Evolutionary conservation across 1,140 invertebrate genomes (phyloP), one percentile per base, ranked within the genome.

Genomic region (Drosophila pseudoobscura): DNA sequence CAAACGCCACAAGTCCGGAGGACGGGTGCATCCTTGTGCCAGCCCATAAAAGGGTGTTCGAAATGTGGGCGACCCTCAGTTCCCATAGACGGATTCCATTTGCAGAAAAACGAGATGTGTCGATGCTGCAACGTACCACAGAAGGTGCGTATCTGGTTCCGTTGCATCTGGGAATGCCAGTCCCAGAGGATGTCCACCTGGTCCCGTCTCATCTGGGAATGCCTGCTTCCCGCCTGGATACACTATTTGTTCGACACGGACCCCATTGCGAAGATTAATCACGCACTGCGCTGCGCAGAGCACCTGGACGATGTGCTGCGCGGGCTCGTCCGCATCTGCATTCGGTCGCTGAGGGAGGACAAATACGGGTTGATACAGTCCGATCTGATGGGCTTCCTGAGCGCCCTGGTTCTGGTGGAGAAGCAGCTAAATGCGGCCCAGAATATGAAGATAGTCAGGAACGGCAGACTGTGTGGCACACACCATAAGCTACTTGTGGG

Each of bases 311-410:
- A 39, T 45, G 1, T 83, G 75, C 35, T 82, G 20, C 57, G 61
- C 5, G 79, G 63, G 26, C 53, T 83, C 13, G 70, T 75, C 20
- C 11, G 24, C 13, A 63, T 83, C 3, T 84, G 58, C 20, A n/a
- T 59, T 6, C 49, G 75, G 31, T 78, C 75, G 1, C 1, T 61
- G 0, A 17, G 44, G 1, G 47, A 75, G 29, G 72, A 80, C 13
- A 24, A 1, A 0, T 39, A 29, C 11, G 53, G 57, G 0, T 6
- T 24, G 0, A 5, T 75, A 0, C 20, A 55, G 0, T 2, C 0
- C 5, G 78, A 82, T 47, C 20, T 82, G 13, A 15, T 22, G n/a
- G 0, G 1, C 0, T 55, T 63, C 24, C 44, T 64, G 3, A 9
- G 9, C 0, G 3, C 22, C 4, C 41, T 83, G 2, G 0, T 61